Conservation (phyloP, 2,797 vertebrate genomes). For the Scleropages formosus region DNA sequence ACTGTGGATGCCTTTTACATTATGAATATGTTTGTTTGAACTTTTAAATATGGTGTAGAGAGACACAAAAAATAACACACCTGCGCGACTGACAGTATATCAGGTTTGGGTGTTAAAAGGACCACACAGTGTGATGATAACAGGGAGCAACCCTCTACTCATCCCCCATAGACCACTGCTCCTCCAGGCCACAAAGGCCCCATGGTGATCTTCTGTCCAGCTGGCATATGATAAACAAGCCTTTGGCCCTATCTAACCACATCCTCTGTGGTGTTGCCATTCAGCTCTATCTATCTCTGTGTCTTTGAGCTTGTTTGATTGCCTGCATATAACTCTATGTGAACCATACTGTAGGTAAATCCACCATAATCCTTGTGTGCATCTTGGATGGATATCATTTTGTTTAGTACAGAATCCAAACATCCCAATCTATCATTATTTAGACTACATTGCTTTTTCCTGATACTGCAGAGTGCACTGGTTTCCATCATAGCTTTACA, state of each 20-base stretch:
- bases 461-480: too few relatives aligned
- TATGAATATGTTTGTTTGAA: too few relatives aligned
- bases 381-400: not conserved
- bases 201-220: not conserved
- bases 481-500: too few relatives aligned
- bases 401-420: not conserved
- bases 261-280: not conserved
- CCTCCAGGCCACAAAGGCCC: not conserved
- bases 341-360: not conserved
- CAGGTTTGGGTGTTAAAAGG: not conserved
- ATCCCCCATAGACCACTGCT: not conserved
- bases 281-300: not conserved
- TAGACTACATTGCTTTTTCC: too few relatives aligned
- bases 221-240: too few relatives aligned
- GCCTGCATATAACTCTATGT: too few relatives aligned
- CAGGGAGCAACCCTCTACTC: not conserved
- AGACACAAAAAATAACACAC: not conserved
- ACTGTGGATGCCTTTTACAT: too few relatives aligned
- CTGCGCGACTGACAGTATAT: not conserved
- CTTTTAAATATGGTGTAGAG: not conserved
- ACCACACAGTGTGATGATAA: not conserved
- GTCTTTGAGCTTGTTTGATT: not conserved
- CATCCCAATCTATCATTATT: too few relatives aligned
- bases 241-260: not conserved
- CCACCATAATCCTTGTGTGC: not conserved